A percentile compares a stretch with the other conserved stretches of the same genome.
Conservation (phyloP, 2,888 invertebrate species). For the Brachypterus glaber region DNA sequence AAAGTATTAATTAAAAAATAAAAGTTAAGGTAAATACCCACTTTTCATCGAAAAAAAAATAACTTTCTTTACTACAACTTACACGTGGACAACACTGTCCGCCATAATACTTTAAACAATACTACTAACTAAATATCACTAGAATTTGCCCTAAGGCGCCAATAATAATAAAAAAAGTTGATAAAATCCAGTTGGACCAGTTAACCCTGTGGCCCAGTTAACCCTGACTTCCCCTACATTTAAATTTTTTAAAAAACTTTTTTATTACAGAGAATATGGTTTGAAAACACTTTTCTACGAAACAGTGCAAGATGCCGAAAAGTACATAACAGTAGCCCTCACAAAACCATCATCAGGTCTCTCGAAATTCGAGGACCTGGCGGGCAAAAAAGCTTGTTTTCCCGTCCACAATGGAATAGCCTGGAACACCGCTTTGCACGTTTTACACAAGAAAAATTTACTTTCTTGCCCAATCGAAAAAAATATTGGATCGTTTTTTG, state of each 20-base stretch:
- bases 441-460: slow-evolving; percentile 35
- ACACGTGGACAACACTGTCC: too few species aligned
- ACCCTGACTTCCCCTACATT: too few species aligned
- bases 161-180: too few species aligned
- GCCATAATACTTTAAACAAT: too few species aligned
- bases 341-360: slow-evolving; percentile 52
- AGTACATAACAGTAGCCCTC: slow-evolving; percentile 58
- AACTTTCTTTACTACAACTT: too few species aligned
- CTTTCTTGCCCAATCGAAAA: slow-evolving; percentile 39
- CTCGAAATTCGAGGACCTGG: slow-evolving; percentile 52
- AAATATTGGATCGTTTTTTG: slow-evolving; percentile 51
- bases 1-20: too few species aligned
- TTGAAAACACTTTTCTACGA: slow-evolving; percentile 54
- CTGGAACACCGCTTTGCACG: slow-evolving; percentile 50
- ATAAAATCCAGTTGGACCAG: too few species aligned
- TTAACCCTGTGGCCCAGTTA: too few species aligned
- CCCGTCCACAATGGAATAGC: slow-evolving; percentile 69
- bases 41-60: too few species aligned
- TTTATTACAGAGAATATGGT: slow-evolving; percentile 42
- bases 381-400: slow-evolving; percentile 67
- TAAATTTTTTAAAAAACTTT: slow-evolving; percentile 26
- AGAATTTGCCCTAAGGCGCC: too few species aligned
- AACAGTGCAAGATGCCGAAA: slow-evolving; percentile 48
- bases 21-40: too few species aligned
- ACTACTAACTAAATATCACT: too few species aligned